Evolutionary conservation across 2,113 vertebrate genomes (phyloP), one percentile per base, ranked within the genome.

Genomic region (Halichoeres trimaculatus): DNA sequence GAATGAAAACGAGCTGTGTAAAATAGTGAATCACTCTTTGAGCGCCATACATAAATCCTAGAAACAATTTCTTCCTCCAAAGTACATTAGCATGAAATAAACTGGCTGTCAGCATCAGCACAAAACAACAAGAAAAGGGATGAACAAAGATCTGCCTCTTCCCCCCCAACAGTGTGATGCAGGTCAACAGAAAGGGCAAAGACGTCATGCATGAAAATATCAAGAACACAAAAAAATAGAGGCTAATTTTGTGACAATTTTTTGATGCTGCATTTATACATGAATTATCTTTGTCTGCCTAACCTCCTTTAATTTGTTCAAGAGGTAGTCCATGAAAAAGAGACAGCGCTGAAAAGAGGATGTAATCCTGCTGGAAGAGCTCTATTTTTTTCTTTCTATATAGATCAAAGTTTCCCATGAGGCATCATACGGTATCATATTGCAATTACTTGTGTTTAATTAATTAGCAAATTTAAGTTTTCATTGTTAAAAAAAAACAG

Each of bases 161-260:
- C 20, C 26, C 62, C 17, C 26, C 62, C 55, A 66, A 61, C 35
- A 57, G 61, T 62, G 2, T 48, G 71, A 68, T 73, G 48, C 26
- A 53, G 47, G 51, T 63, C 40, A 53, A 16, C 35, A 51, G 17
- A 56, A 52, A 81, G 55, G 60, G 36, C 60, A 70, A 13, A n/a
- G 5, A 40, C 58, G 56, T 38, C n/a, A 62, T 64, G 50, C 74
- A 63, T 69, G 38, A 58, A 50, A 63, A 74, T 22, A 20, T 12
- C 17, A 19, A 14, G 7, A 34, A 63, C 69, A 62, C 53, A 30
- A 68, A 30, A 57, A 77, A 63, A 47, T 40, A 36, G 36, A 35
- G 26, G 10, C 22, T 35, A 26, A 66, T 24, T 67, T 47, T 53
- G 35, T 47, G 41, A 35, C 55, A 79, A 64, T 24, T 63, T 43